Evolutionary conservation across 1,140 invertebrate species (phyloP), one percentile per base, ranked within the genome.

Genomic region (Philaenus spumarius): DNA sequence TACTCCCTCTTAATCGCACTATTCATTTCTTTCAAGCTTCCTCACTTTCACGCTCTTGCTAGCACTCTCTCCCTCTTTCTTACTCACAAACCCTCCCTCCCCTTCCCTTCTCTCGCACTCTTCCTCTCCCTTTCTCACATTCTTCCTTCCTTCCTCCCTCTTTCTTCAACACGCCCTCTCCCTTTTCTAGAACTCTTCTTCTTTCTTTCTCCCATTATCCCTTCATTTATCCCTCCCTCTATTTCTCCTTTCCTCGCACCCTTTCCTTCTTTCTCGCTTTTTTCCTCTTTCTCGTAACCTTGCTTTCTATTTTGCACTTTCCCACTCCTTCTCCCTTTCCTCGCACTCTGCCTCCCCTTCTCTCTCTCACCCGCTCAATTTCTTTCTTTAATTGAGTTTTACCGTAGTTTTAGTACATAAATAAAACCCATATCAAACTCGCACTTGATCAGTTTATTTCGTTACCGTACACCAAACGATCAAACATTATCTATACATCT

Each of bases 341-440:
- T 51, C 48, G 7, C 48, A 26, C 20, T 24, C 48, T 15, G 6
- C 17, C 43, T 46, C 43, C 15, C 19, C 15, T 19, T 20, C 14
- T 46, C 43, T 46, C 43, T 46, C 43, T 46, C 43, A 37, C n/a
- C 35, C 35, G n/a, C n/a, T 37, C 35, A 37, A 37, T n/a, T 7
- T 37, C 35, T 9, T 37, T 37, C n/a, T n/a, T n/a, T n/a, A n/a
- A n/a, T n/a, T n/a, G n/a, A n/a, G n/a, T n/a, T n/a, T n/a, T n/a
- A n/a, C n/a, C n/a, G n/a, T n/a, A n/a, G n/a, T n/a, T n/a, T n/a
- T n/a, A n/a, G n/a, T n/a, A n/a, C n/a, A n/a, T n/a, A n/a, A n/a
- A n/a, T n/a, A n/a, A n/a, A n/a, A n/a, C n/a, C n/a, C n/a, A n/a
- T n/a, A n/a, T n/a, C n/a, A n/a, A n/a, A n/a, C n/a, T n/a, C n/a